Base-by-base conservation (phyloP, 2,797 vertebrate genomes). In the Cercopithecus mitis region DNA sequence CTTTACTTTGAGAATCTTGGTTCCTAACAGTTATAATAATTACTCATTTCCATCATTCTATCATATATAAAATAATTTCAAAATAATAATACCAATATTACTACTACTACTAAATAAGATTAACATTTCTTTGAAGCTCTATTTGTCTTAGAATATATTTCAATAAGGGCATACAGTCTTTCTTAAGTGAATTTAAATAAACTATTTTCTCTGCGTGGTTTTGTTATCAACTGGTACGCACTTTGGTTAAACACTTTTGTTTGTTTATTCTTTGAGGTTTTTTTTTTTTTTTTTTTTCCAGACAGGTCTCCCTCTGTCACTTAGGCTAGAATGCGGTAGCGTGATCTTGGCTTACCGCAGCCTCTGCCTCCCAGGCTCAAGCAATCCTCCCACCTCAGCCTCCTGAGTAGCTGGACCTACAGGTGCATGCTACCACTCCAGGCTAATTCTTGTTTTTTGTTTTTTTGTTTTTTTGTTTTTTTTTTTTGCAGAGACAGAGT, bases 41-140 rank as follows among this genome's bases (percentile, higher is more conserved):
- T 43, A 76, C 7, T 90, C 81, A 52, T 80, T 81, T 95, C 57
- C 7, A 36, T 92, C 82, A 22, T 73, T 36, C 27, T 86, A n/a
- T 64, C 22, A 82, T 25, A 88, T 77, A 80, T 75, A 90, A 87
- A 75, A 61, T 76, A 84, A 64, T 94, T 94, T 97, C 17, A 90
- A 87, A 92, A 22, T 75, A 90, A 57, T 55, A 58, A 82, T 75
- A 58, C 10, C 36, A 88, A 19, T 93, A 88, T 73, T 93, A 67
- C 25, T 20, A 88, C 1, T 43, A 47, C 17, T 39, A 47, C 20
- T 81, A 57, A 43, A 12, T 75, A 61, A 91, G 20, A 43, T 72
- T 17, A 91, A 33, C 25, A 52, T 92, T 84, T 83, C 30, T 58
- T 81, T 57, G 41, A 79, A 91, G 19, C 17, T 91, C 33, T 90